A percentile compares a stretch with the other conserved stretches of the same genome.
Evolutionary conservation across 2,888 invertebrate species (phyloP).

Genomic region (Myopa testacea): DNA sequence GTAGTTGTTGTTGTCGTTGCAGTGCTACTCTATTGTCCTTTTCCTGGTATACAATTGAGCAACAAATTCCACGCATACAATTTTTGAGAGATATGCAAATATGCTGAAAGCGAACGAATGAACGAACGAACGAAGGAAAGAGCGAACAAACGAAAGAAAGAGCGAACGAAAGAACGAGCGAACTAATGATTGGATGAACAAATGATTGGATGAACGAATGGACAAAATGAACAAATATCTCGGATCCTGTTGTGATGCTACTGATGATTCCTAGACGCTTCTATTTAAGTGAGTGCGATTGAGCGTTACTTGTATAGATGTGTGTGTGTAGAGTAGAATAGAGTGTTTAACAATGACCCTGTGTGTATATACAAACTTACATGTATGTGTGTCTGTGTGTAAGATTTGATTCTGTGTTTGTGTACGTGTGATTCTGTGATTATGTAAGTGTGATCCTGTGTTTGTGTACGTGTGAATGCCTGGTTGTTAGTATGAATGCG

Average conservation of each 20-base stretch:
- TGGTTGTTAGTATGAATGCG: neutral
- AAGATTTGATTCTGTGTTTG: neutral
- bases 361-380: too few relatives aligned
- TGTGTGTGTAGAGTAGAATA: neutral
- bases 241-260: too few relatives aligned
- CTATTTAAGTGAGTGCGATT: neutral
- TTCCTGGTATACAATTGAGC: constrained; percentile 18
- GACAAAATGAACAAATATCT: neutral
- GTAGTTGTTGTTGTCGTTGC: constrained; percentile 17
- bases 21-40: constrained; percentile 24
- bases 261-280: neutral
- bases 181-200: too few relatives aligned
- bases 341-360: neutral
- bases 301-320: neutral
- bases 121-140: neutral
- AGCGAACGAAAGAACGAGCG: neutral
- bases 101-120: neutral
- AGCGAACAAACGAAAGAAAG: neutral
- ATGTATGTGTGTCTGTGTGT: neutral
- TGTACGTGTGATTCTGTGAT: neutral
- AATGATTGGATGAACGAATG: neutral
- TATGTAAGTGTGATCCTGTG: too few relatives aligned
- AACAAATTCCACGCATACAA: constrained; percentile 29
- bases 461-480: neutral
- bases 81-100: neutral